These are phyloP conservation scores for Tragulus kanchil DNA, from an alignment of 2,113 vertebrate species.

Conservation along the genomic window DNA sequence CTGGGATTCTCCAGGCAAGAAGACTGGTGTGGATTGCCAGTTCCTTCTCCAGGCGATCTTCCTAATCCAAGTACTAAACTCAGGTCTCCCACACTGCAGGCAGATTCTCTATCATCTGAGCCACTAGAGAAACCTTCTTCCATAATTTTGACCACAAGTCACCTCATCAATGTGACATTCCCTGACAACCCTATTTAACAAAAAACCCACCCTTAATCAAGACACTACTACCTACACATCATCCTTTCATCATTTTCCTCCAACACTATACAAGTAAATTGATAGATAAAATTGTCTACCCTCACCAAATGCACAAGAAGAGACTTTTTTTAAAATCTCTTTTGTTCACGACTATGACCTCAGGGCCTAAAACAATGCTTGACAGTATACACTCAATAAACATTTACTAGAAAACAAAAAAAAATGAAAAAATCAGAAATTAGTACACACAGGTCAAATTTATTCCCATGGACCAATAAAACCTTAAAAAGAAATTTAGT, in stretches of 20 bases:
- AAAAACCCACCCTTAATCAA: background rate
- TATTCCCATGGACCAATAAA: background rate
- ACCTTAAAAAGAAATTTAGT: conserved; percentile 35
- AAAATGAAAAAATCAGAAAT: background rate
- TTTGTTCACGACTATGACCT: background rate
- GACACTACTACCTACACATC: background rate
- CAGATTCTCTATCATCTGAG: background rate
- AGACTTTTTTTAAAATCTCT: background rate
- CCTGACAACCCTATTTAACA: background rate
- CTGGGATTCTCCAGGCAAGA: background rate
- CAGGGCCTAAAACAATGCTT: background rate
- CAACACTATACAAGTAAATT: background rate
- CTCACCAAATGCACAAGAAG: background rate
- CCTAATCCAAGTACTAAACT: background rate
- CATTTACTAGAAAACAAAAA: background rate
- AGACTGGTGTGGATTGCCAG: background rate
- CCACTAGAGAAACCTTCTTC: background rate
- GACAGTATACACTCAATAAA: background rate
- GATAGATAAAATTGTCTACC: background rate
- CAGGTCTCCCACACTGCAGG: background rate
- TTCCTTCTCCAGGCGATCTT: background rate
- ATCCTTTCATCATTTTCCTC: background rate
- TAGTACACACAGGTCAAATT: background rate
- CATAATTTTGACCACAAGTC: conserved; percentile 1
- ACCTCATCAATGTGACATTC: background rate